Percentiles rank a stretch among this genome's conserved stretches.
These are phyloP conservation scores for Tupaia chinensis DNA, from an alignment of 2,113 vertebrate species.

Conservation along the genomic window DNA sequence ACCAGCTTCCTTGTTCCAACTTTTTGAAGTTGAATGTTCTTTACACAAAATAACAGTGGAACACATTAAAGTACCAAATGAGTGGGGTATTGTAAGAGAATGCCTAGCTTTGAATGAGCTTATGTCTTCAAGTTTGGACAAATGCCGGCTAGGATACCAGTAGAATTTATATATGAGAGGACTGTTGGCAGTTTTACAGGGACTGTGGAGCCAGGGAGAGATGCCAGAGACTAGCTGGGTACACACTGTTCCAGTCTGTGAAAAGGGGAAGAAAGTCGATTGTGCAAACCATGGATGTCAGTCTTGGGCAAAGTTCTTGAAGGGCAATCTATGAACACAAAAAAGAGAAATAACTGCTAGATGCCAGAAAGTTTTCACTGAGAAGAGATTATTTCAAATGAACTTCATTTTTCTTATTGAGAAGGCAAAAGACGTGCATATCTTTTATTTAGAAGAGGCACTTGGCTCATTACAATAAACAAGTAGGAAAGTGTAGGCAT, in stretches of 20 bases:
- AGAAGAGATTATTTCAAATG: slow-evolving; percentile 19
- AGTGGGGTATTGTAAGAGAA: slow-evolving; percentile 20
- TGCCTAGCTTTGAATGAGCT: slow-evolving; percentile 6
- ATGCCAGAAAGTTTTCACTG: neutral
- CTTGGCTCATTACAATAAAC: slow-evolving; percentile 2
- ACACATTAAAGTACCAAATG: neutral
- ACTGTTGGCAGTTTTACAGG: slow-evolving; percentile 39
- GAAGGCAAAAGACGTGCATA: neutral
- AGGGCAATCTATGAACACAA: neutral
- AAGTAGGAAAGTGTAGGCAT: neutral
- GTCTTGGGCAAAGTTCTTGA: slow-evolving; percentile 43
- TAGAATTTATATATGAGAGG: slow-evolving; percentile 57
- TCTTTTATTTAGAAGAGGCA: slow-evolving; percentile 18
- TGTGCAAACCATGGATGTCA: neutral
- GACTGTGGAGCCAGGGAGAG: slow-evolving; percentile 14
- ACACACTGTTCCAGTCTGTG: slow-evolving; percentile 60
- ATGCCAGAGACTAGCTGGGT: slow-evolving; percentile 47
- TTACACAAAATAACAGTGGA: neutral
- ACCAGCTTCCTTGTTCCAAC: neutral
- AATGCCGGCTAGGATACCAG: slow-evolving; percentile 10
- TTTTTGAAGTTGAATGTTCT: neutral
- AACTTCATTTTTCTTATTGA: neutral
- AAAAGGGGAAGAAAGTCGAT: slow-evolving; percentile 41
- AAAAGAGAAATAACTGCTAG: neutral
- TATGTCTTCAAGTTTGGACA: slow-evolving; percentile 54